Evolutionary conservation across 2,797 vertebrate species (phyloP).

Genomic region (Hyperoplus immaculatus): DNA sequence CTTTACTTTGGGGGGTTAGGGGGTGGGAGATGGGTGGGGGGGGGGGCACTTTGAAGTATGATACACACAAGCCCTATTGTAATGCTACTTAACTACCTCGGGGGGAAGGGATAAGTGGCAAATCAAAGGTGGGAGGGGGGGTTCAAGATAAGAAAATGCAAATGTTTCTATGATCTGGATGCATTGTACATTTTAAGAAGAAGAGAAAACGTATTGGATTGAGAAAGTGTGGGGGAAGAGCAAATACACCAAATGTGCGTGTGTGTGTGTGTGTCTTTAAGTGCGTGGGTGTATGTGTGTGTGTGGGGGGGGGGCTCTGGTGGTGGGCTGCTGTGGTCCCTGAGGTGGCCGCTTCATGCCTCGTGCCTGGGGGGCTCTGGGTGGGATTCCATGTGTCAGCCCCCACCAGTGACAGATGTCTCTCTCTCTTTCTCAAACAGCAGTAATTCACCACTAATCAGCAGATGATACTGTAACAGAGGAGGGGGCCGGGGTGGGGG

Average conservation of each 20-base stretch:
- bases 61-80: slow-evolving; percentile 64
- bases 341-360: slow-evolving; percentile 38
- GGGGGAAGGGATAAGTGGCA: slow-evolving; percentile 33
- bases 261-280: neutral
- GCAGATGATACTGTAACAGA: slow-evolving; percentile 59
- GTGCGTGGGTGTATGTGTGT: neutral
- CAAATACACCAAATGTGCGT: neutral
- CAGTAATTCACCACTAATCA: slow-evolving; percentile 44
- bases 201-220: neutral
- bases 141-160: slow-evolving; percentile 19
- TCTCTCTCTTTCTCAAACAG: slow-evolving; percentile 40
- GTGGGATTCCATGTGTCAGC: slow-evolving; percentile 50
- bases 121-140: slow-evolving; percentile 18
- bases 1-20: slow-evolving; percentile 15
- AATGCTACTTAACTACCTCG: slow-evolving; percentile 20
- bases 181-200: slow-evolving; percentile 1
- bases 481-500: neutral
- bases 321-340: slow-evolving; percentile 37
- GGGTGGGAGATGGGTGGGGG: neutral
- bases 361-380: slow-evolving; percentile 7
- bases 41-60: neutral
- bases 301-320: slow-evolving; percentile 30
- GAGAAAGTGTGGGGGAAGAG: neutral
- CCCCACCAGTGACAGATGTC: slow-evolving; percentile 66
- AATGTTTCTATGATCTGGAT: slow-evolving; percentile 27